These are phyloP conservation scores for Papio anubis DNA, from an alignment of 2,113 vertebrate species.

Conservation along the genomic window DNA sequence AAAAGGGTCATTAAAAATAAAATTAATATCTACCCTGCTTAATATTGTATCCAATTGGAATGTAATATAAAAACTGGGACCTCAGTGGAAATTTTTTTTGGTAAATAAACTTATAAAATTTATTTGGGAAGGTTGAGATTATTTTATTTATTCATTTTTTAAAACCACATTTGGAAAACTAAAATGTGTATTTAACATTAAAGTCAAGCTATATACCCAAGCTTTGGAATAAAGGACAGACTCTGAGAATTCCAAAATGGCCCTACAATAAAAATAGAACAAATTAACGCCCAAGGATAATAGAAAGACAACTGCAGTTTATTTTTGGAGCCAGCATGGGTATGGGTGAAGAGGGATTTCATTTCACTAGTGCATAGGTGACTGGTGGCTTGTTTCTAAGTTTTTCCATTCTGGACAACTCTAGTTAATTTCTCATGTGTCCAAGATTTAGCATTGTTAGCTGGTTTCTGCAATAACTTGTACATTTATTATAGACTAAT, in stretches of 20 bases:
- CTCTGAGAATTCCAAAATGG: slow-evolving; percentile 28
- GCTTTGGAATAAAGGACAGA: slow-evolving; percentile 48
- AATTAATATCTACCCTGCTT: neutral
- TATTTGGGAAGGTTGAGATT: slow-evolving; percentile 5
- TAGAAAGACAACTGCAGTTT: slow-evolving; percentile 18
- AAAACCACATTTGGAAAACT: neutral
- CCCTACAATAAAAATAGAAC: slow-evolving; percentile 17
- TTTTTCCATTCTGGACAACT: slow-evolving; percentile 46
- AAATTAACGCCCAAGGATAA: neutral
- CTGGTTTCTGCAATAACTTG: neutral
- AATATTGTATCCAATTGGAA: neutral
- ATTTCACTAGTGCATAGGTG: neutral
- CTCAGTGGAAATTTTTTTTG: neutral
- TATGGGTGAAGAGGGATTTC: neutral
- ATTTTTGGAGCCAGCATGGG: neutral
- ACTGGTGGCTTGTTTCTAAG: neutral
- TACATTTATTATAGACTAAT: slow-evolving; percentile 2
- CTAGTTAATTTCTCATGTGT: slow-evolving; percentile 40
- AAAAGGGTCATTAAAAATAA: slow-evolving; percentile 23
- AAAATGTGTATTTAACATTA: neutral
- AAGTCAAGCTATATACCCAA: neutral
- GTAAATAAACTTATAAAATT: neutral
- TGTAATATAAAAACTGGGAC: slow-evolving; percentile 7
- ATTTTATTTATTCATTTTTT: slow-evolving; percentile 33
- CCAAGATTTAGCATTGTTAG: neutral